Base-by-base conservation (phyloP, 2,797 vertebrate species). In the Anas flavirostris region DNA sequence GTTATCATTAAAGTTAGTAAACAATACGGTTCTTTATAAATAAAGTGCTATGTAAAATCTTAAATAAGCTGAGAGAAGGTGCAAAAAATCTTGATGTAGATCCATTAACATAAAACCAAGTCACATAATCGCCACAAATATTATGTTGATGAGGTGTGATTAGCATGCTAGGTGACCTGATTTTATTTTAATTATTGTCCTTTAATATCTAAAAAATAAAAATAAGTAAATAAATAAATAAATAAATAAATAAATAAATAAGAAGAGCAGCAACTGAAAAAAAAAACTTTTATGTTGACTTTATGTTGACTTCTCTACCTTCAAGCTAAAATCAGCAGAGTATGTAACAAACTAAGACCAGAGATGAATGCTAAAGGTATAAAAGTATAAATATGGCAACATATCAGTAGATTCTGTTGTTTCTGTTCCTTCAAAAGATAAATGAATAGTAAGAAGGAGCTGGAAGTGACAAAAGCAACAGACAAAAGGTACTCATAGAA, bases 1-100 rank as follows among this genome's bases (percentile, higher is more conserved):
- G 23, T 12, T 72, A 13, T 41, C 16, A 60, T 8, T 59, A 43
- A 3, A 18, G 16, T 37, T 53, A 75, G 7, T 23, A 90, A 80
- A 60, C 5, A 52, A 55, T 63, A 50, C 8, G 72, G 4, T 46
- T 56, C 66, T 90, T 66, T 23, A 70, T 60, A 82, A 75, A 63
- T 39, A 58, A 0, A 0, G 5, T 37, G 8, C 3, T 52, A 13
- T 10, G 4, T 50, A 53, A 39, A 53, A 13, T 50, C 43, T 59
- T 52, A 63, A 91, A 55, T 59, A 5, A 66, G 4, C 12, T 76
- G 31, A 85, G 7, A 80, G 41, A 74, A 72, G 26, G 21, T 52
- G 10, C 4, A 81, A 78, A 73, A 74, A n/a, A 1, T 10, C 33
- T n/a, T 70, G 33, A 69, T 8, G 11, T 41, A 55, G 6, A 70